Base-by-base conservation (phyloP, 2,113 vertebrate genomes). In the Chaetura pelagica region DNA sequence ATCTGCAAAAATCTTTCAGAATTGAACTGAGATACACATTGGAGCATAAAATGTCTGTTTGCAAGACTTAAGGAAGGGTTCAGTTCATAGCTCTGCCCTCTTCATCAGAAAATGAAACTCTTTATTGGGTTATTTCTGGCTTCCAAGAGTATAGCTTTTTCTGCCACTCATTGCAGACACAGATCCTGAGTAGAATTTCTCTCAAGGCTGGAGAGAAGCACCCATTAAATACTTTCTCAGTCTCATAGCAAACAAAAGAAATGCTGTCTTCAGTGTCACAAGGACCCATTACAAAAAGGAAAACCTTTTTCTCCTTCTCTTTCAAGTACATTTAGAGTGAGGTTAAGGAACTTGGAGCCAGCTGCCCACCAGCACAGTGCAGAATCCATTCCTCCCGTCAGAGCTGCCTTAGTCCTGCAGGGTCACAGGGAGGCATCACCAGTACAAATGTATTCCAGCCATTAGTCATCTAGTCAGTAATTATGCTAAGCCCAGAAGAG, bases 21-120 rank as follows among this genome's bases (percentile, higher is more conserved):
- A 74, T 62, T 89, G 16, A 55, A 59, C 21, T 7, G 27, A 17
- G 0, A 1, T n/a, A 48, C 6, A 23, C 9, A 7, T 3, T 11
- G 14, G 10, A 26, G 34, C 17, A 87, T 23, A 62, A 86, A 86
- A 35, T 13, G 3, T 32, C 12, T 40, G 5, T 38, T 57, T 4
- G 4, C 15, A 64, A 84, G 17, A 59, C 75, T 63, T 55, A 63
- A 61, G 8, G 15, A 64, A 32, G 13, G 5, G 2, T 44, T 81
- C 20, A 23, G 42, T 38, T 42, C 18, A 42, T 38, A 29, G 30
- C 17, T 48, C 57, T 68, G 35, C 7, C 32, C 29, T 72, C 34
- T 71, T 71, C 24, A 26, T 0, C 71, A 42, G 48, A 55, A 86
- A 63, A 17, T 18, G 4, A 51, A 84, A 84, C 52, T 7, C 6